Conservation (phyloP, 2,797 vertebrate genomes). For the Sebastes matsubarae region DNA sequence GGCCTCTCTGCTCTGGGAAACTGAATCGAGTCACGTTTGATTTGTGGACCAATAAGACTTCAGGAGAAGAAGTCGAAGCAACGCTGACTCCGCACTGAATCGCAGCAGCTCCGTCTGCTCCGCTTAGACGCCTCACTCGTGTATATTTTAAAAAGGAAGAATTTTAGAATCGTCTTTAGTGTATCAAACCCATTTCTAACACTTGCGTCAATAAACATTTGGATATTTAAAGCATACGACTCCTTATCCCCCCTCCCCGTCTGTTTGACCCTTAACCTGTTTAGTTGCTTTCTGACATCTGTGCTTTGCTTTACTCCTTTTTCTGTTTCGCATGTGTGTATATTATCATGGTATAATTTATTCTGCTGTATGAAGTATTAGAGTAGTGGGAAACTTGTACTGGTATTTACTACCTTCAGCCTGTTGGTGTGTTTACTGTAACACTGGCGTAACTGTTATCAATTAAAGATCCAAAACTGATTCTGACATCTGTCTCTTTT, state of each 20-base stretch:
- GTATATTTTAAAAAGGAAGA: constrained; percentile 80
- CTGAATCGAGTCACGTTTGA: constrained; percentile 47
- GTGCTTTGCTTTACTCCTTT: constrained; percentile 82
- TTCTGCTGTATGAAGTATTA: constrained; percentile 99
- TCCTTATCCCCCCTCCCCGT: constrained; percentile 46
- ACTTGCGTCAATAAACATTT: constrained; percentile 80
- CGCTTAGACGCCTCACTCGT: constrained; percentile 71
- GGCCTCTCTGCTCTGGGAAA: constrained; percentile 43
- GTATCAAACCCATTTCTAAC: constrained; percentile 82
- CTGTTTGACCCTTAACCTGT: constrained; percentile 72
- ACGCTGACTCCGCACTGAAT: constrained; percentile 65
- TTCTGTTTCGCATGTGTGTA: constrained; percentile 88
- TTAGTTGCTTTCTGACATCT: constrained; percentile 82
- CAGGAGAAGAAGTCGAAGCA: constrained; percentile 53
- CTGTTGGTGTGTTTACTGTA: constrained; percentile 99
- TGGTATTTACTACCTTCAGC: constrained; percentile 99
- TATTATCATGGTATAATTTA: constrained; percentile 99
- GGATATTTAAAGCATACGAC: constrained; percentile 82
- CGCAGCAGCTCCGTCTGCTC: constrained; percentile 57
- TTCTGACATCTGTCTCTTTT: constrained; percentile 17
- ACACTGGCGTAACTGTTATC: constrained; percentile 99
- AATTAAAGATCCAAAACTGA: constrained; percentile 92
- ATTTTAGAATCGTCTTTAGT: constrained; percentile 81
- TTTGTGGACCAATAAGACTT: constrained; percentile 69
- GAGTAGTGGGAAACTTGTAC: constrained; percentile 98